Conservation (phyloP, 2,797 vertebrate genomes). For the Typhlichthys eigenmanni region DNA sequence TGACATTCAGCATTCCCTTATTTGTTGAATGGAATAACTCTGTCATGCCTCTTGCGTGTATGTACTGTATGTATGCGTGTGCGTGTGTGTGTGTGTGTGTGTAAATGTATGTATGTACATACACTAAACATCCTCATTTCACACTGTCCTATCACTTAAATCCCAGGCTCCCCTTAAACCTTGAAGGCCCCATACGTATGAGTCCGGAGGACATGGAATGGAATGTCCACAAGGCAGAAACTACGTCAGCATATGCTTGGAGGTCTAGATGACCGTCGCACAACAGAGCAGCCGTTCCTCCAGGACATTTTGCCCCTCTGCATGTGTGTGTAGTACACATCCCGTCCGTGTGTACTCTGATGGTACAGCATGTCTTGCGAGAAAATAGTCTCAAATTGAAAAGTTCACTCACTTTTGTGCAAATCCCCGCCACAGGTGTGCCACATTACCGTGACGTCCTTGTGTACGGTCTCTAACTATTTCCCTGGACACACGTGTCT, state of each 20-base stretch:
- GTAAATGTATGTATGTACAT: background rate
- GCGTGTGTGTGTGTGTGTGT: too few species aligned
- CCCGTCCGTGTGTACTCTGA: background rate
- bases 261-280: constrained; percentile 11
- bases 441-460: too few species aligned
- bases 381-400: too few species aligned
- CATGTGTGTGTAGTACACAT: constrained; percentile 5
- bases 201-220: constrained; percentile 1
- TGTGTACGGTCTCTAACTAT: too few species aligned
- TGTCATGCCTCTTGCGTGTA: too few species aligned
- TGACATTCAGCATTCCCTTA: too few species aligned
- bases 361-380: too few species aligned
- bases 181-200: constrained; percentile 1
- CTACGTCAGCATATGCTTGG: constrained; percentile 12
- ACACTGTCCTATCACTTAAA: background rate
- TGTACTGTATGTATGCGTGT: too few species aligned
- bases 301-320: constrained; percentile 15
- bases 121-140: background rate
- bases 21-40: too few species aligned
- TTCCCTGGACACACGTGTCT: too few species aligned
- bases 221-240: constrained; percentile 1
- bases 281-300: constrained; percentile 16
- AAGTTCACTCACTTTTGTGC: too few species aligned
- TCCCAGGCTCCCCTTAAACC: background rate
- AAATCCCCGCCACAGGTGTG: too few species aligned